Evolutionary conservation across 2,113 vertebrate species (phyloP).

Genomic region (Phainopepla nitens): DNA sequence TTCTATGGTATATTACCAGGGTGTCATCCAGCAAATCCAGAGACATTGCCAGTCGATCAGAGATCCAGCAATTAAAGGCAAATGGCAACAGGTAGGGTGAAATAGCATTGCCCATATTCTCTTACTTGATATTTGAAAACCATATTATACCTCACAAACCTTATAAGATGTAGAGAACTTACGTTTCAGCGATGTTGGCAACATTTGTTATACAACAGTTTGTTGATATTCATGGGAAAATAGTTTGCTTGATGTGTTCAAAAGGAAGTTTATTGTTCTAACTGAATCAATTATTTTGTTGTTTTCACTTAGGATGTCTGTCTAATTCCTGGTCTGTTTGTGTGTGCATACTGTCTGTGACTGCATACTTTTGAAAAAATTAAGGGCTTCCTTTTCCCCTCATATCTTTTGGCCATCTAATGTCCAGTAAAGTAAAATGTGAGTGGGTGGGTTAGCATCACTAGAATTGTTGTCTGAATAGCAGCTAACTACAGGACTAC

Average conservation of each 20-base stretch:
- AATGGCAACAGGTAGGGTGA: constrained; percentile 89
- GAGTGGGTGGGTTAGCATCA: not conserved
- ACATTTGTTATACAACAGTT: not conserved
- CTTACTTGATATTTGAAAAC: not conserved
- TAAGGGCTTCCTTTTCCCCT: not conserved
- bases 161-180: not conserved
- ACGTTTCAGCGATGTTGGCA: not conserved
- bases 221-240: not conserved
- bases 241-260: not conserved
- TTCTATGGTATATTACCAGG: constrained; percentile 95
- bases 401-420: not conserved
- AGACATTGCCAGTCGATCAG: constrained; percentile 86
- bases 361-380: not conserved
- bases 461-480: not conserved
- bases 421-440: not conserved
- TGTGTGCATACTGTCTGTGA: not conserved
- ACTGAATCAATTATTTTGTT: not conserved
- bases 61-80: constrained; percentile 88
- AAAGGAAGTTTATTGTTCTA: not conserved
- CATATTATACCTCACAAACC: not conserved
- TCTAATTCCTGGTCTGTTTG: not conserved
- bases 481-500: not conserved
- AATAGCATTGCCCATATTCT: not conserved
- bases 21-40: constrained; percentile 95
- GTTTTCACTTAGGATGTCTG: not conserved